Percentiles rank a stretch among this genome's conserved stretches.
Conservation (phyloP, 2,113 vertebrate genomes). For the Zapornia atra region DNA sequence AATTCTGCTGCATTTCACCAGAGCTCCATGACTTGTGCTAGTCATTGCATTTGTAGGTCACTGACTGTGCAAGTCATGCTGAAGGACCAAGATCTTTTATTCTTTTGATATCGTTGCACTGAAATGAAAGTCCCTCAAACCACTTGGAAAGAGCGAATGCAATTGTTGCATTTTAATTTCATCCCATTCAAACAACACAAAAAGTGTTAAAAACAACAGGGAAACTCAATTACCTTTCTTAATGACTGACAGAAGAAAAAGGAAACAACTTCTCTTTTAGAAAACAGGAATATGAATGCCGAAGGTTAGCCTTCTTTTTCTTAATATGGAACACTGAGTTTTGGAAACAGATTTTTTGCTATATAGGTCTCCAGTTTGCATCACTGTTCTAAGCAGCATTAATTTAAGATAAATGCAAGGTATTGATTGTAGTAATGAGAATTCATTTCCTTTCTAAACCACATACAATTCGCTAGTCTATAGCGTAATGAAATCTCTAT, state of each 20-base stretch:
- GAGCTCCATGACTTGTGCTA: background rate
- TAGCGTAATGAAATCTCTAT: background rate
- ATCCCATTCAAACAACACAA: background rate
- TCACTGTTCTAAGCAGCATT: background rate
- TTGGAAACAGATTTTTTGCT: background rate
- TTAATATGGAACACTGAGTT: background rate
- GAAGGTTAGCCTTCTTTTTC: background rate
- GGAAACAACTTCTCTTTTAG: background rate
- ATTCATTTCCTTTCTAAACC: background rate
- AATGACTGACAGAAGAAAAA: background rate
- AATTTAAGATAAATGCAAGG: background rate
- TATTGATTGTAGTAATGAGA: background rate
- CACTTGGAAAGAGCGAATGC: background rate
- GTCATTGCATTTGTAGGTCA: background rate
- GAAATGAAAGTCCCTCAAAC: background rate
- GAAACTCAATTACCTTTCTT: background rate
- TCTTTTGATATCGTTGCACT: background rate
- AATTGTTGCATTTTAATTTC: background rate
- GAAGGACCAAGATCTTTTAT: background rate
- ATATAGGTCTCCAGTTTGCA: background rate
- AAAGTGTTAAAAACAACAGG: background rate
- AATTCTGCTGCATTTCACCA: background rate
- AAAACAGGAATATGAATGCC: background rate
- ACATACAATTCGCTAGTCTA: background rate
- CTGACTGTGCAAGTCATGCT: background rate